These are phyloP conservation scores for Lacerta viridis DNA, from an alignment of 2,797 vertebrate species.

Conservation along the genomic window DNA sequence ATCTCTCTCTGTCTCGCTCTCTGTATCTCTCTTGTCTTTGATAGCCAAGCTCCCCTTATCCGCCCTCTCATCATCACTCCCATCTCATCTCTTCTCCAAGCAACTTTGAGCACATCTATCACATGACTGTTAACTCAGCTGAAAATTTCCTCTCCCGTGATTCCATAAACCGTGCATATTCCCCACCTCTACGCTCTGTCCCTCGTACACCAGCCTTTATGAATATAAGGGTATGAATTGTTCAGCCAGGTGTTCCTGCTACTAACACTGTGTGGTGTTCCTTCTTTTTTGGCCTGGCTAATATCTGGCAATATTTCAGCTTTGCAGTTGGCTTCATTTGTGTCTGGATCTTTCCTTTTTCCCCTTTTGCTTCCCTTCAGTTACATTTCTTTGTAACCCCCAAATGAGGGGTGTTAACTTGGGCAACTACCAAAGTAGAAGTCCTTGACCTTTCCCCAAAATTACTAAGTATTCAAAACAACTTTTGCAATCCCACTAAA, in stretches of 20 bases:
- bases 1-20: conserved; percentile 67
- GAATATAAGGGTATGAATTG: conserved; percentile 86
- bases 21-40: conserved; percentile 78
- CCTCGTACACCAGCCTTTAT: conserved; percentile 83
- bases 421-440: background rate
- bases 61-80: conserved; percentile 83
- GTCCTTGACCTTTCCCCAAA: background rate
- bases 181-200: conserved; percentile 83
- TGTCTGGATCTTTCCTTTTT: conserved; percentile 14
- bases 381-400: conserved; percentile 2
- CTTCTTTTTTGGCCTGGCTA: conserved; percentile 68
- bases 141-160: conserved; percentile 88
- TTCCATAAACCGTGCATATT: conserved; percentile 82
- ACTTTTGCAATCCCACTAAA: background rate
- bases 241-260: conserved; percentile 73
- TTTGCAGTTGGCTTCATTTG: conserved; percentile 55
- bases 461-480: background rate
- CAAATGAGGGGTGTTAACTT: too few species aligned
- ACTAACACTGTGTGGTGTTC: conserved; percentile 76
- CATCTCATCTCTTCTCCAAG: conserved; percentile 88
- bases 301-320: conserved; percentile 58
- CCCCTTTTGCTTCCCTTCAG: conserved; percentile 27
- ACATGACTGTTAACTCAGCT: conserved; percentile 90
- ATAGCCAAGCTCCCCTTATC: conserved; percentile 85
- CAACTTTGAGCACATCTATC: conserved; percentile 92